Percentiles rank a stretch among this genome's conserved stretches.
These are phyloP conservation scores for Tragelaphus eurycerus DNA, from an alignment of 2,797 vertebrate species.

Conservation along the genomic window DNA sequence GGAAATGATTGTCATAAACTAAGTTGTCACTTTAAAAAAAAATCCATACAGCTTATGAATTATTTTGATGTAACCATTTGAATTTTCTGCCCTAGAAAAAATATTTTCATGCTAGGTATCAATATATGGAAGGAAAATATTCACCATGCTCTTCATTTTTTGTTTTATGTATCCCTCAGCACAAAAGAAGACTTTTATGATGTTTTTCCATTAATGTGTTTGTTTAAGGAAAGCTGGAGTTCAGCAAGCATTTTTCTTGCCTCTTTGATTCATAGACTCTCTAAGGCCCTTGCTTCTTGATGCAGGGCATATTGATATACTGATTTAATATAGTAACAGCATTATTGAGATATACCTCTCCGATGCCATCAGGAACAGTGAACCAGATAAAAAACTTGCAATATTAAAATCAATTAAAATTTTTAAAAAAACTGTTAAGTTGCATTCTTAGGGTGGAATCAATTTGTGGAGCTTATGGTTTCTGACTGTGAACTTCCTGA, in stretches of 20 bases:
- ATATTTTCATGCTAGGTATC: slow-evolving; percentile 35
- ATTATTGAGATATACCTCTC: slow-evolving; percentile 49
- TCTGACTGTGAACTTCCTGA: neutral
- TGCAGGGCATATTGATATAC: slow-evolving; percentile 59
- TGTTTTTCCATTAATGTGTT: slow-evolving; percentile 68
- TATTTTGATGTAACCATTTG: slow-evolving; percentile 51
- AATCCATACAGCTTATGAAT: neutral
- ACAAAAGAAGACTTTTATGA: slow-evolving; percentile 60
- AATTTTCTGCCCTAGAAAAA: slow-evolving; percentile 47
- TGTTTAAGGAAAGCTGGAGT: slow-evolving; percentile 57
- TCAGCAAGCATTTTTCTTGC: slow-evolving; percentile 66
- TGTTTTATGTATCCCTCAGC: slow-evolving; percentile 61
- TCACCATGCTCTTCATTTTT: slow-evolving; percentile 52
- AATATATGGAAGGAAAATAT: slow-evolving; percentile 49
- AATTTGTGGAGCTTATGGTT: slow-evolving; percentile 29
- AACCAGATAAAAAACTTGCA: slow-evolving; percentile 57
- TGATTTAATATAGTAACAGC: slow-evolving; percentile 63
- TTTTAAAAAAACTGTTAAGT: slow-evolving; percentile 36
- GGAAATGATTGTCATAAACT: slow-evolving; percentile 24
- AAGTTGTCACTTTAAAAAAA: neutral
- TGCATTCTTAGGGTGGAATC: slow-evolving; percentile 50
- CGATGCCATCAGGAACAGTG: neutral
- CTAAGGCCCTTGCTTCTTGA: slow-evolving; percentile 66
- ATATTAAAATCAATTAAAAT: slow-evolving; percentile 76
- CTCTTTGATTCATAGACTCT: slow-evolving; percentile 68